Base-by-base conservation (phyloP, 35 echinoderm and acorn worm genomes). In the Strongylocentrotus purpuratus region DNA sequence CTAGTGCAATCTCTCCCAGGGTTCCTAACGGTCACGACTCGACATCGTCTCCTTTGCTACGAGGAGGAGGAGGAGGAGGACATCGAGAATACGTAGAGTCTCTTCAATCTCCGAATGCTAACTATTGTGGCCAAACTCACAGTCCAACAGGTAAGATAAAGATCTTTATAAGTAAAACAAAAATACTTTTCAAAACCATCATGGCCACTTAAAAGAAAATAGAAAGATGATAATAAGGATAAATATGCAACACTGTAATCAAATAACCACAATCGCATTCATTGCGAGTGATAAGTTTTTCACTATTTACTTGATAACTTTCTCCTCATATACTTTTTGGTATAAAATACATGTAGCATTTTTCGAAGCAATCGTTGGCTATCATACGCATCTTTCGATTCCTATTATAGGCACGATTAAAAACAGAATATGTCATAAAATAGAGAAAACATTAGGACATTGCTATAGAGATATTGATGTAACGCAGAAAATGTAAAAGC, bases 1-100 rank as follows among this genome's bases (percentile, higher is more conserved):
- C 45, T 31, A 58, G 91, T 93, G 91, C 91, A 93, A 93, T 93
- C 46, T 93, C 91, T 18, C 48, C 91, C 0, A 93, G 91, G 31
- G 48, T 93, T 58, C 48, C 46, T 31, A 93, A 93, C 91, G 91
- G 91, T 17, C 91, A 47, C 46, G 91, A 58, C 18, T 46, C 46
- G 47, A 32, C 45, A 31, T 33, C 91, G 31, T 32, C 45, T 46
- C 32, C 87, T 28, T 17, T 46, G 87, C 12, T 33, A 18, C 87
- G 32, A 25, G 87, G 87, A 45, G 91, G 33, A 33, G 91, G 33
- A 33, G 46, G 46, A 86, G 85, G 87, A 89, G 45, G 87, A 15
- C 32, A 46, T 89, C 87, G 87, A 41, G 87, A 89, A 7, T 89
- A 89, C 33, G 87, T 33, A 33, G 87, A 89, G 41, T 15, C 87